phyloP scores from a whole-genome alignment of 2,888 invertebrate genomes.

The Mesorhabditis sp. region DNA sequence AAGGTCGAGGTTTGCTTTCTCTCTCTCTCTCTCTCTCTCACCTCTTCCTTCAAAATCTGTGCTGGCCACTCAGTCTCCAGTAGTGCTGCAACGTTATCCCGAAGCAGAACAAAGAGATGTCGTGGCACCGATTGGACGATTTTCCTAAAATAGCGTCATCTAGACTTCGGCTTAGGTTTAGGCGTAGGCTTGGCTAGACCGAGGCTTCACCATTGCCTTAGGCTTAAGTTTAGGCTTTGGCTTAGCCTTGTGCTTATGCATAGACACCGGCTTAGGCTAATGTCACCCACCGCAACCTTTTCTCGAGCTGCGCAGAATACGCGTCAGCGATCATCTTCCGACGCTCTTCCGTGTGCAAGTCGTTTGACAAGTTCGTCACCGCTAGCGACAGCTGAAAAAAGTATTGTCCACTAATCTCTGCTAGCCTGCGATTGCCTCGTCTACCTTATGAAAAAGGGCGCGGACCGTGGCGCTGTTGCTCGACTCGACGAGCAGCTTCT shows the following conservation, averaged over 20 bases:
- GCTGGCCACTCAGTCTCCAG: slow-evolving; percentile 19
- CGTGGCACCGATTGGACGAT: slow-evolving; percentile 31
- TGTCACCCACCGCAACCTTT: slow-evolving; percentile 15
- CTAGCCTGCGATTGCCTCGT: too few relatives aligned
- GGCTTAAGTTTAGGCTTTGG: too few relatives aligned
- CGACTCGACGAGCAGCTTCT: slow-evolving; percentile 4
- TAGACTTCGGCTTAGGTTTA: not conserved
- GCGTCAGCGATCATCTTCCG: slow-evolving; percentile 22
- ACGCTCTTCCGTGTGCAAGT: not conserved
- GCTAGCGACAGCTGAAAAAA: not conserved
- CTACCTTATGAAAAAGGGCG: slow-evolving; percentile 1
- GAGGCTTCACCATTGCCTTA: too few relatives aligned
- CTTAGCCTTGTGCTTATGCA: not conserved
- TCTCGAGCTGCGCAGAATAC: slow-evolving; percentile 25
- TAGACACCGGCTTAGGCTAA: not conserved
- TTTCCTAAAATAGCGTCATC: slow-evolving; percentile 7
- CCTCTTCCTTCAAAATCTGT: slow-evolving; percentile 25
- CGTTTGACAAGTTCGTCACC: slow-evolving; percentile 5
- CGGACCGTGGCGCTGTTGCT: not conserved
- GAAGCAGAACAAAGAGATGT: slow-evolving; percentile 22
- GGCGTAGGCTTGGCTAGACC: too few relatives aligned
- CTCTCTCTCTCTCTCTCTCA: slow-evolving; percentile 7
- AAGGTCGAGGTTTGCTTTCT: slow-evolving; percentile 7
- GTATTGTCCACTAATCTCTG: too few relatives aligned
- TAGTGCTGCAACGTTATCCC: slow-evolving; percentile 17